Percentiles rank a stretch among this genome's conserved stretches.
Conservation (phyloP, 2,888 invertebrate genomes). For the Melinaea marsaeus region DNA sequence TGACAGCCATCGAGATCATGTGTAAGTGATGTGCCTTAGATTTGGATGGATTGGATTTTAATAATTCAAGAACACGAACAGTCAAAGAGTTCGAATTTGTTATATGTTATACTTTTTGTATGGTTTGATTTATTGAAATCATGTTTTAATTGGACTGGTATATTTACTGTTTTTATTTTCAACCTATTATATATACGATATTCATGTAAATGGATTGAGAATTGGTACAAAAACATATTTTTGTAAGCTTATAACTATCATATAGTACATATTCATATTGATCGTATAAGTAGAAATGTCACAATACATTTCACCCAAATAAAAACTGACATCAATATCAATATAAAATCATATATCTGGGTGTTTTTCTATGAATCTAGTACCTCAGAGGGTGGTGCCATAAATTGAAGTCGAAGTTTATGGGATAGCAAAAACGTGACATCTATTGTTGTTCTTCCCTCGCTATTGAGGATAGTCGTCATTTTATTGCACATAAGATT, state of each 20-base stretch:
- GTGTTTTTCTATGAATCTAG: constrained; percentile 2
- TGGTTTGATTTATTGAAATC: too few species aligned
- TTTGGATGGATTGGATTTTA: constrained; percentile 4
- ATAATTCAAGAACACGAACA: constrained; percentile 1
- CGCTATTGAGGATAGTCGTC: constrained; percentile 55
- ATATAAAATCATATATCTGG: constrained; percentile 1
- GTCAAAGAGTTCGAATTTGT: not conserved
- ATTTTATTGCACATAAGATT: constrained; percentile 45
- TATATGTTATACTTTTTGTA: too few species aligned
- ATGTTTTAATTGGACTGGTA: not conserved
- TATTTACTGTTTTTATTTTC: not conserved
- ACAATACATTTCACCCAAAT: not conserved
- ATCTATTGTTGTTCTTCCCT: constrained; percentile 53
- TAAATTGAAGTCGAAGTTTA: constrained; percentile 66
- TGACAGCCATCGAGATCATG: constrained; percentile 1
- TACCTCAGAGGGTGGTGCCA: constrained; percentile 41
- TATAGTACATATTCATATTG: not conserved
- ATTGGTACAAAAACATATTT: too few species aligned
- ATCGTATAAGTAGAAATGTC: not conserved
- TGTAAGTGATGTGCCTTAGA: not conserved
- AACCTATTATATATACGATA: too few species aligned
- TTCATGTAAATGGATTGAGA: too few species aligned
- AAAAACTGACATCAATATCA: constrained; percentile 3
- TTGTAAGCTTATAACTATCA: too few species aligned
- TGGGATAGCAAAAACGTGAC: constrained; percentile 65